A percentile compares a stretch with the other conserved stretches of the same genome.
Conservation (phyloP, 2,888 invertebrate species). For the Cephus rjabovi region DNA sequence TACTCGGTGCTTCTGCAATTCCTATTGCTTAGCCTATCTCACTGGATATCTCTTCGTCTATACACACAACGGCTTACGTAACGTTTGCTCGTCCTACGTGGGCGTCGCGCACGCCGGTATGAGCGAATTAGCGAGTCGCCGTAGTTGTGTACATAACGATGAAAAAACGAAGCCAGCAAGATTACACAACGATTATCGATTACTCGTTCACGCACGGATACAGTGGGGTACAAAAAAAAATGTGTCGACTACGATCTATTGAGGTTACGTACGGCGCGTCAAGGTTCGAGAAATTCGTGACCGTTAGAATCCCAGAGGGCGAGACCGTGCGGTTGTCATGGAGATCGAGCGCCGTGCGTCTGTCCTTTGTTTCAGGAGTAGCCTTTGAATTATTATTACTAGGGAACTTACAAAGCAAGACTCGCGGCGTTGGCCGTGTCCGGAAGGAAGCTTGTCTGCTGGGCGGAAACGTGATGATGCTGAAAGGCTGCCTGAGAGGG, state of each 20-base stretch:
- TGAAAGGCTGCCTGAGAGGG: constrained; percentile 49
- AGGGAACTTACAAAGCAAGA: constrained; percentile 47
- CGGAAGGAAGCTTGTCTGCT: constrained; percentile 43
- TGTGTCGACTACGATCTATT: not conserved
- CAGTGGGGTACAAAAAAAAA: not conserved
- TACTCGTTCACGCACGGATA: not conserved
- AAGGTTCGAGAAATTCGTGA: not conserved
- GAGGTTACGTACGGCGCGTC: not conserved
- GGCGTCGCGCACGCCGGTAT: not conserved
- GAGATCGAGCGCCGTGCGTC: not conserved
- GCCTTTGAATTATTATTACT: not conserved
- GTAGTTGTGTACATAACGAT: not conserved
- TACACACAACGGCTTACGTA: not conserved
- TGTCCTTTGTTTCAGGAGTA: not conserved
- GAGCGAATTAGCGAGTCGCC: not conserved
- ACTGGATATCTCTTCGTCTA: not conserved
- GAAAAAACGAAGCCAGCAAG: not conserved
- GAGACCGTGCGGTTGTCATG: no score
- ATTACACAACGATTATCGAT: not conserved
- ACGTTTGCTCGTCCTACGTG: not conserved
- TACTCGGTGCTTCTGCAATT: not conserved
- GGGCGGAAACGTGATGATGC: constrained; percentile 42
- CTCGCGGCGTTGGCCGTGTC: constrained; percentile 37
- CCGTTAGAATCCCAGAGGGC: not conserved
- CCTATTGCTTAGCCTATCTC: not conserved